phyloP scores from a whole-genome alignment of 37 sponge, comb jelly and placozoan genomes.

The Cliona cf. orientalis region DNA sequence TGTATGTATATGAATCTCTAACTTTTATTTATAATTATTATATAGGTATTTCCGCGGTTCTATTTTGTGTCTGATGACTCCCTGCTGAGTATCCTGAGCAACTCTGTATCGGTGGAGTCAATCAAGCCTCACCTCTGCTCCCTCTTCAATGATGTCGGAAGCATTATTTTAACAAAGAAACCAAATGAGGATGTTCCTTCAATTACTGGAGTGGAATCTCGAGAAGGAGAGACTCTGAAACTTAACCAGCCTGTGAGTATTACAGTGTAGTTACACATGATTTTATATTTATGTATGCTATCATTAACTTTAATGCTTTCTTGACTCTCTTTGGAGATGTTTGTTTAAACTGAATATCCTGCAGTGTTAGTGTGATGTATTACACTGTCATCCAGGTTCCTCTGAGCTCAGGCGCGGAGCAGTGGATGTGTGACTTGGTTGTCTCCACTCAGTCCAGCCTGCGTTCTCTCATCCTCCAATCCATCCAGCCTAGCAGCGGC shows the following conservation, averaged over 20 bases:
- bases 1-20: not conserved
- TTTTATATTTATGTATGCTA: too few species aligned
- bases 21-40: not conserved
- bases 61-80: slow-evolving; percentile 74
- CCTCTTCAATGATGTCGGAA: slow-evolving; percentile 28
- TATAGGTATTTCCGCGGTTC: slow-evolving; percentile 77
- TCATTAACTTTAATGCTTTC: too few species aligned
- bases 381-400: slow-evolving; percentile 57
- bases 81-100: slow-evolving; percentile 74
- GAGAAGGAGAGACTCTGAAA: slow-evolving; percentile 61
- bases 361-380: too few species aligned
- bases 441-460: slow-evolving; percentile 25
- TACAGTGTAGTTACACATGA: not conserved
- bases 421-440: slow-evolving; percentile 59
- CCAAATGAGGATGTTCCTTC: slow-evolving; percentile 9
- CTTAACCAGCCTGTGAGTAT: slow-evolving; percentile 51
- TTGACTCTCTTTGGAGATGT: not conserved
- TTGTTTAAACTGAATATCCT: too few species aligned
- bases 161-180: slow-evolving; percentile 11
- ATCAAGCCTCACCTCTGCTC: slow-evolving; percentile 67
- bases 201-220: slow-evolving; percentile 59
- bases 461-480: slow-evolving; percentile 13
- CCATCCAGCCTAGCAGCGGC: not conserved
- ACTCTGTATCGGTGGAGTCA: slow-evolving; percentile 42
- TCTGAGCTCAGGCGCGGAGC: slow-evolving; percentile 63